These are phyloP conservation scores for Chymomyza procnemis DNA, from an alignment of 2,888 invertebrate genomes.

Conservation along the genomic window DNA sequence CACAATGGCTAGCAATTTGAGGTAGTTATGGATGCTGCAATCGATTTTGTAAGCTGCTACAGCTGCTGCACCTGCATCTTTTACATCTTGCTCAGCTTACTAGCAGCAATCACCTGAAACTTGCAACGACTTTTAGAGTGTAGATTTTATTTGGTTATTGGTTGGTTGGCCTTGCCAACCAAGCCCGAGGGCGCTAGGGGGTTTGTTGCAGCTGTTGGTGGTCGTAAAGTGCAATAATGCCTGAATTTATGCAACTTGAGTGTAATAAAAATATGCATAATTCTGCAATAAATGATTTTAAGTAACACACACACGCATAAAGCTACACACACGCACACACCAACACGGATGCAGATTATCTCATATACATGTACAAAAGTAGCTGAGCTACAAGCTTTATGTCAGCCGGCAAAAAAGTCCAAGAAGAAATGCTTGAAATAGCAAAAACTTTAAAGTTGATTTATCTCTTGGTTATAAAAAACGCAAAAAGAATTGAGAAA, in stretches of 20 bases:
- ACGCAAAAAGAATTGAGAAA: no score
- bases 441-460: no score
- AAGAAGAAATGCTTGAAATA: neutral
- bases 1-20: conserved; percentile 3
- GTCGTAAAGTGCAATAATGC: conserved; percentile 72
- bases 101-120: conserved; percentile 60
- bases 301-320: conserved; percentile 49
- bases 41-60: neutral
- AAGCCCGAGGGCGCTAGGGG: neutral
- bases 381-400: conserved; percentile 30
- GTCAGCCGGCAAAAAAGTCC: conserved; percentile 55
- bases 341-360: conserved; percentile 1
- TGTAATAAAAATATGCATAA: conserved; percentile 72
- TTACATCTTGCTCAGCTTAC: neutral
- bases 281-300: conserved; percentile 71
- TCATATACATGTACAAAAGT: conserved; percentile 5
- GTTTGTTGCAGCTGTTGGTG: conserved; percentile 55
- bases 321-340: conserved; percentile 9
- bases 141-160: neutral
- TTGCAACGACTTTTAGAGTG: conserved; percentile 38
- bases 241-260: conserved; percentile 69
- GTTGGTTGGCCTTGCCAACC: neutral
- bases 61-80: neutral
- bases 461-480: no score
- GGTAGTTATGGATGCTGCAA: neutral